Base-by-base conservation (phyloP, 2,113 vertebrate species). In the Plecotus auritus region DNA sequence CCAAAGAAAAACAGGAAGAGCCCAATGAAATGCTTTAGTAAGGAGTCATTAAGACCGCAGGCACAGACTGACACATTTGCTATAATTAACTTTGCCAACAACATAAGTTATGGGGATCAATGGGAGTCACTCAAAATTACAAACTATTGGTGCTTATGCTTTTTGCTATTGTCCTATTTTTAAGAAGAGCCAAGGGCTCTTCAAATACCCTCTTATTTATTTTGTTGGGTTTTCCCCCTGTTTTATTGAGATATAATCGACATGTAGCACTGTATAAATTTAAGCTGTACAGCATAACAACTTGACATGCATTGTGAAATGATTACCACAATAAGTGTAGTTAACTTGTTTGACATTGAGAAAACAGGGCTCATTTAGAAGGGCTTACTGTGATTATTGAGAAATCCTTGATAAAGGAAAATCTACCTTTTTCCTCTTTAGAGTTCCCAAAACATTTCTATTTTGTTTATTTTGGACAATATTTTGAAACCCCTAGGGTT, bases 321-420 rank as follows among this genome's bases (percentile, higher is more conserved):
- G 40, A 35, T 76, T 90, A 49, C 32, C 40, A 70, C 47, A 61
- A 0, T 84, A 94, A 70, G 10, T 70, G 70, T 70, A 47, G n/a
- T 28, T 37, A 80, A 72, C 13, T 30, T 91, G 66, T 64, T 32
- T 49, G 85, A 49, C 6, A 74, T 37, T 13, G 47, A 84, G 85
- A 95, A 95, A 95, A 90, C 18, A 92, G 91, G 66, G 30, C 10
- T 54, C 73, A 35, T 80, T 96, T 94, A 78, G 78, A 94, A 32
- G 81, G 86, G 13, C 35, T 92, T 86, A 54, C 26, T 90, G 91
- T 59, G 66, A 93, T 87, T 90, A 97, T 93, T 67, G 28, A 93
- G 91, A 97, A 95, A 95, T 90, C 56, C 69, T 82, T 91, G 51
- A 77, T 95, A 94, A 88, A 96, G 40, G 5, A 96, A 90, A 85